These are phyloP conservation scores for Saturnia pavonia DNA, from an alignment of 2,888 invertebrate species.

Conservation along the genomic window DNA sequence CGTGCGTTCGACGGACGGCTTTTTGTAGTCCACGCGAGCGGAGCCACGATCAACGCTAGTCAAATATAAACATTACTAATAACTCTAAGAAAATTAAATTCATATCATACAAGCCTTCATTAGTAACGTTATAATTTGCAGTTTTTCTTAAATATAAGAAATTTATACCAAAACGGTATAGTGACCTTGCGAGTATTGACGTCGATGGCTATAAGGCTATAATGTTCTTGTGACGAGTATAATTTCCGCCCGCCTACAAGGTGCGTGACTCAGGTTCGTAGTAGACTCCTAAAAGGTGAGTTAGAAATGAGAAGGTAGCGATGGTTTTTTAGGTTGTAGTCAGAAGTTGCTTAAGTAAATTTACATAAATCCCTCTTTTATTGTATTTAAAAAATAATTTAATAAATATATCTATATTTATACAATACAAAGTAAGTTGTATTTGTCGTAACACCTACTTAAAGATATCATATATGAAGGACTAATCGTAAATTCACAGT, in stretches of 20 bases:
- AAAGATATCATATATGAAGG: no score
- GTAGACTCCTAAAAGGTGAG: conserved; percentile 17
- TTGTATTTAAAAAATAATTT: no score
- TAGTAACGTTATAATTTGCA: not conserved
- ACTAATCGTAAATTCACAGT: no score
- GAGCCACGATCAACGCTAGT: no score
- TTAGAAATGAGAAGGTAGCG: conserved; percentile 3
- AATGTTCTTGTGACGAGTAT: conserved; percentile 12
- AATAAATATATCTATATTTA: no score
- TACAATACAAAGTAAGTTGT: no score
- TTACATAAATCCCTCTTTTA: no score
- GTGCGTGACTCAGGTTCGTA: conserved; percentile 18
- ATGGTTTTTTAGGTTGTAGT: not conserved
- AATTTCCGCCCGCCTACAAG: conserved; percentile 20
- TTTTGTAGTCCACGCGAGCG: no score
- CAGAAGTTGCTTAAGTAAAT: no score
- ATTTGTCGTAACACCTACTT: no score
- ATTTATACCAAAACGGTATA: not conserved
- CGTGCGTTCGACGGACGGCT: no score
- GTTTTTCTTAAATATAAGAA: conserved; percentile 1
- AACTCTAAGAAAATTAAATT: not conserved
- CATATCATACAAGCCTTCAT: not conserved
- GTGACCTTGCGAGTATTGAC: not conserved
- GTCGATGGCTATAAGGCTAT: not conserved
- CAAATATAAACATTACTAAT: no score